Percentiles rank a stretch among this genome's conserved stretches.
These are phyloP conservation scores for Schmidtea mediterranea DNA, from an alignment of 1,140 invertebrate species.

Conservation along the genomic window DNA sequence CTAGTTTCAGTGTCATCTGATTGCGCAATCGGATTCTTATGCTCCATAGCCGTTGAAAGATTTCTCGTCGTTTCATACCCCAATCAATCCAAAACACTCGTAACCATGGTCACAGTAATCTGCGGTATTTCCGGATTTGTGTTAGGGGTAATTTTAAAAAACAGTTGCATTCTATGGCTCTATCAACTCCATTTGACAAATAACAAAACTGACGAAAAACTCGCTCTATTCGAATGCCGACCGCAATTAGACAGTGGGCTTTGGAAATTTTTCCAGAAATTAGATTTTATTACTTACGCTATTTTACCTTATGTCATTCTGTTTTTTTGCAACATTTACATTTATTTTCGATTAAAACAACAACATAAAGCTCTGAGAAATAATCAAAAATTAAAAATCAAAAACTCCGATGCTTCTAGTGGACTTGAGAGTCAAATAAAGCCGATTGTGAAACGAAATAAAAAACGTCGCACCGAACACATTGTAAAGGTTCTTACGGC, in stretches of 20 bases:
- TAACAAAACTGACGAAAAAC: background rate
- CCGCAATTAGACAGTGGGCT: background rate
- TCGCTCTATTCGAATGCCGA: background rate
- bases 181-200: background rate
- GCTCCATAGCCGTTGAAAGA: background rate
- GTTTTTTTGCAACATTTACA: slow-evolving; percentile 1
- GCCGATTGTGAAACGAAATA: background rate
- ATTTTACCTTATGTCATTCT: background rate
- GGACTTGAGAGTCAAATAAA: background rate
- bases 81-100: background rate
- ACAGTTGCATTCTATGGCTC: background rate
- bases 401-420: background rate
- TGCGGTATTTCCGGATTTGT: too few species aligned
- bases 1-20: background rate
- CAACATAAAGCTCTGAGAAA: background rate
- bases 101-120: background rate
- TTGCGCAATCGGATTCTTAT: background rate
- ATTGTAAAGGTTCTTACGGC: background rate
- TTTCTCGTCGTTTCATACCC: background rate
- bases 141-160: background rate
- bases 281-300: background rate
- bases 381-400: background rate
- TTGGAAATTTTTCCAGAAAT: background rate
- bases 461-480: background rate
- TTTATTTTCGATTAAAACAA: background rate